Evolutionary conservation across 1,140 invertebrate species (phyloP), one percentile per base, ranked within the genome.

Genomic region (Drosophila lini): DNA sequence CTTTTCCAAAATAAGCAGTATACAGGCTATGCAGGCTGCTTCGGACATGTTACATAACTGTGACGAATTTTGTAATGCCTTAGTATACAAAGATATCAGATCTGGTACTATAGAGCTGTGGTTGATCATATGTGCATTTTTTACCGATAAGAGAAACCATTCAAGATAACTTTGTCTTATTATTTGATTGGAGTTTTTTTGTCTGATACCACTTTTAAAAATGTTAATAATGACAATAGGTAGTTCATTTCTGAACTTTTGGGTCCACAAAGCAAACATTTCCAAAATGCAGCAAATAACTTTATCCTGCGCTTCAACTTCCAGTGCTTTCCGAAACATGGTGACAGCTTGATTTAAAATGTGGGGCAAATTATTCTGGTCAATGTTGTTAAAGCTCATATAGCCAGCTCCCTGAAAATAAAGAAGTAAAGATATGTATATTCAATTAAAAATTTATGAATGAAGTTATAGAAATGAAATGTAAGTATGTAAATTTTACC

Each of bases 271-370:
- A 10, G 95, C 93, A 91, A 98, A 94, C 94, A 96, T 96, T 77
- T 97, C 95, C 8, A 98, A 93, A 5, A 96, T 95, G 78, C 96
- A 95, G 68, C 97, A 95, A 28, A 98, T 92, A 3, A 97, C 98
- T 80, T 97, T 97, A 93, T 99, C 98, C 92, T 99, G 97, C 53
- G 97, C 96, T 94, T 99, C 98, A 36, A 94, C 94, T 89, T 98
- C 96, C 22, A 99, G 93, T 22, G 97, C 94, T 88, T 96, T 96
- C 15, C 96, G 93, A 85, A 97, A 96, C 64, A 96, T 94, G 40
- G 95, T 94, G 3, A 94, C 93, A 5, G 95, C 95, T 32, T 93
- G 93, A 53, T 94, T 92, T 52, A 95, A 94, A 58, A 98, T 92
- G 67, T 93, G 92, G 67, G 94, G 93, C 0, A 95, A 89, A 53